Conservation (phyloP, 1,140 invertebrate genomes). For the Potamilus streckersoni region DNA sequence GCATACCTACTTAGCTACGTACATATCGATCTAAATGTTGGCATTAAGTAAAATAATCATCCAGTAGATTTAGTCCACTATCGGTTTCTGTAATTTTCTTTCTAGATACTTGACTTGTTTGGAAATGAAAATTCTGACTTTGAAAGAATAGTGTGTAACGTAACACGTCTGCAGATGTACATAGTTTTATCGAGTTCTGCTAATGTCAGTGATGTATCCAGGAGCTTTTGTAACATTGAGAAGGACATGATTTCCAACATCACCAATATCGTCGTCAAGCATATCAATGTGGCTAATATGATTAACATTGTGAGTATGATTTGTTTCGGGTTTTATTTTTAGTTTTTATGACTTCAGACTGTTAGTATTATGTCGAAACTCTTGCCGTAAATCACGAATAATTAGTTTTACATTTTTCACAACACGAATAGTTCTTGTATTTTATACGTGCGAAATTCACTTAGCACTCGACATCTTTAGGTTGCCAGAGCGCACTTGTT, state of each 20-base stretch:
- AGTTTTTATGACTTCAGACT: too few relatives aligned
- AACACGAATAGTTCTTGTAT: too few relatives aligned
- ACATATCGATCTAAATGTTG: too few relatives aligned
- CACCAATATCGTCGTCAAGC: slow-evolving; percentile 11
- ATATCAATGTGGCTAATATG: slow-evolving; percentile 16
- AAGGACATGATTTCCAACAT: slow-evolving; percentile 16
- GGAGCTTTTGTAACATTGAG: slow-evolving; percentile 10
- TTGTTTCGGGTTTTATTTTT: too few relatives aligned
- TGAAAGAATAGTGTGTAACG: slow-evolving; percentile 16
- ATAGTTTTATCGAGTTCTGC: slow-evolving; percentile 1
- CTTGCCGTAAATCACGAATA: too few relatives aligned
- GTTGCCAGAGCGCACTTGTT: too few relatives aligned
- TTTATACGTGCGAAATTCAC: too few relatives aligned
- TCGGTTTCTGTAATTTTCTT: neutral
- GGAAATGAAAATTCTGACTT: slow-evolving; percentile 6
- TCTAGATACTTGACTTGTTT: slow-evolving; percentile 3
- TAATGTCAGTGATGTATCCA: slow-evolving; percentile 19
- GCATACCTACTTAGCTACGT: too few relatives aligned
- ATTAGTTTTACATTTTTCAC: too few relatives aligned
- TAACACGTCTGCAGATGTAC: slow-evolving; percentile 7
- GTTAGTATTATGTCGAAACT: too few relatives aligned
- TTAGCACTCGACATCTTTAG: too few relatives aligned
- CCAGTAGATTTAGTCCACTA: neutral
- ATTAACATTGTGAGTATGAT: slow-evolving; percentile 8
- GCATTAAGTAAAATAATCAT: neutral